Evolutionary conservation across 2,888 invertebrate species (phyloP).

Genomic region (Drosophila yooni): DNA sequence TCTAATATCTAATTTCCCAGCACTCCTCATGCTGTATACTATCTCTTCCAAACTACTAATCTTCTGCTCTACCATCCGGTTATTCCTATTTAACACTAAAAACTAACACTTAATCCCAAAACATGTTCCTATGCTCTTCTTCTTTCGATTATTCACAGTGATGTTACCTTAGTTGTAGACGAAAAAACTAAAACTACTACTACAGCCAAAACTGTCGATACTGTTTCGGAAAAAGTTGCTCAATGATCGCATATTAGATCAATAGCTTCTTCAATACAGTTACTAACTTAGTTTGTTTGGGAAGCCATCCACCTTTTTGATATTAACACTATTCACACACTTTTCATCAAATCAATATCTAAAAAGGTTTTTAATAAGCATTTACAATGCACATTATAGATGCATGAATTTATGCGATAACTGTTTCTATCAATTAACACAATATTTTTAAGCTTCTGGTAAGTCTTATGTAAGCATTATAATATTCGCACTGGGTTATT

Average conservation of each 20-base stretch:
- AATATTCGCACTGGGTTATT: slow-evolving; percentile 29
- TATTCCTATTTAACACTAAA: slow-evolving; percentile 25
- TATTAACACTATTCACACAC: slow-evolving; percentile 74
- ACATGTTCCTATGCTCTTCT: slow-evolving; percentile 62
- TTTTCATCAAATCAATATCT: slow-evolving; percentile 17
- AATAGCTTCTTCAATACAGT: slow-evolving; percentile 24
- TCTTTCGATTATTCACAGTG: slow-evolving; percentile 78
- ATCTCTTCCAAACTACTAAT: slow-evolving; percentile 15
- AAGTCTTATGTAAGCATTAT: slow-evolving; percentile 45
- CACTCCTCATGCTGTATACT: slow-evolving; percentile 29
- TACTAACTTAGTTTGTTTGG: slow-evolving; percentile 30
- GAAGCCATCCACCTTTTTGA: slow-evolving; percentile 59
- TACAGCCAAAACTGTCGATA: slow-evolving; percentile 69
- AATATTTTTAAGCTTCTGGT: slow-evolving; percentile 40
- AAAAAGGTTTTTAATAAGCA: slow-evolving; percentile 21
- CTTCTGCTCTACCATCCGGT: slow-evolving; percentile 45
- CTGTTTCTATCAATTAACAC: slow-evolving; percentile 36
- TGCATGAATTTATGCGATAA: slow-evolving; percentile 46
- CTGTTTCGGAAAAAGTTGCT: slow-evolving; percentile 81
- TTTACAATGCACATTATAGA: slow-evolving; percentile 37
- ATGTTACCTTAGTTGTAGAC: slow-evolving; percentile 74
- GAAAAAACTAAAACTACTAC: slow-evolving; percentile 64
- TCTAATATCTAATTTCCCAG: slow-evolving; percentile 39
- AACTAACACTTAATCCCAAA: slow-evolving; percentile 59
- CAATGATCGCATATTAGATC: slow-evolving; percentile 42